Conservation (phyloP, 2,797 vertebrate genomes). For the Craterocephalus amniculus region DNA sequence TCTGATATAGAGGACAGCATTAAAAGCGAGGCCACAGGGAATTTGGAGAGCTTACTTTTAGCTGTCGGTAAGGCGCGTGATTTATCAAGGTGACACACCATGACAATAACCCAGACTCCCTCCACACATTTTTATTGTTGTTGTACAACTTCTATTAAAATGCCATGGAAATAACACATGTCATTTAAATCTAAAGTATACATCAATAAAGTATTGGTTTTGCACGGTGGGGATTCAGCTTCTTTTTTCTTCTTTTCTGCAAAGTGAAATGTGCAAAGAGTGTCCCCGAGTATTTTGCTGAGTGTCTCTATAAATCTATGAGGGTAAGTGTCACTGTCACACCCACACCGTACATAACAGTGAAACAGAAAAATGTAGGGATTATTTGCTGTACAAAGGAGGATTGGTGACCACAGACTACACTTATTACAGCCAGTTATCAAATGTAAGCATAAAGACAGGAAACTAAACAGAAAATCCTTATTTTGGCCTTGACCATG, state of each 20-base stretch:
- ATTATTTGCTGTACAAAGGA: background rate
- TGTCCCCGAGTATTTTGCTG: constrained; percentile 91
- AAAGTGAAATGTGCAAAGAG: constrained; percentile 90
- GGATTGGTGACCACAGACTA: background rate
- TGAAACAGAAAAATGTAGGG: background rate
- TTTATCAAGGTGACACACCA: background rate
- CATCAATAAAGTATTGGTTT: constrained; percentile 2
- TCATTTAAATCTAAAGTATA: constrained; percentile 11
- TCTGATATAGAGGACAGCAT: constrained; percentile 93
- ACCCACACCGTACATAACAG: background rate
- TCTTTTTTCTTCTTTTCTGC: constrained; percentile 21
- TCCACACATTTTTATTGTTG: background rate
- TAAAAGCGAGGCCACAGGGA: constrained; percentile 90
- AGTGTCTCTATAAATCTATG: constrained; percentile 88
- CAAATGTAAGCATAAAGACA: background rate
- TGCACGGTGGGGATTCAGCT: background rate
- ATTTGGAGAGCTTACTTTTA: constrained; percentile 89
- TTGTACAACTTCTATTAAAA: constrained; percentile 13
- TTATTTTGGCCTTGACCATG: too few relatives aligned
- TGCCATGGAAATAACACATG: background rate
- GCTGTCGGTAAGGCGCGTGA: constrained; percentile 86
- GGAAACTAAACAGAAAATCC: too few relatives aligned
- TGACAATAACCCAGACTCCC: background rate
- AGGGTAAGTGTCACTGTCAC: constrained; percentile 80
- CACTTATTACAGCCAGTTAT: background rate